Evolutionary conservation across 2,888 invertebrate genomes (phyloP).

Genomic region (Leucoma salicis): DNA sequence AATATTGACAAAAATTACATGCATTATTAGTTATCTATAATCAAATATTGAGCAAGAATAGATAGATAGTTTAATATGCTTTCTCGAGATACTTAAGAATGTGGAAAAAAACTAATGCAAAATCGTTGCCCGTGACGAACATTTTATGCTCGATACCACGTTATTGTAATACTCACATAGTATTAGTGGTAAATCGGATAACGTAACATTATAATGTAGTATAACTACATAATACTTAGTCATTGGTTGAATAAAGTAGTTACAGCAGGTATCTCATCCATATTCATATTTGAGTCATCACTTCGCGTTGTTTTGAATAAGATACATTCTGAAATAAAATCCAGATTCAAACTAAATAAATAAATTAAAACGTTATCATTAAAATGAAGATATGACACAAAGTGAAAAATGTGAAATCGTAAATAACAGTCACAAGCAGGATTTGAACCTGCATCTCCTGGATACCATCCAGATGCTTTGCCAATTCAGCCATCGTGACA

Average conservation of each 20-base stretch:
- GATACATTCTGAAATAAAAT: no score
- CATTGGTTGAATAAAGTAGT: constrained; percentile 2
- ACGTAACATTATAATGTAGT: constrained; percentile 10
- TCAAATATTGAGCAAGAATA: constrained; percentile 50
- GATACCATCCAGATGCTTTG: no score
- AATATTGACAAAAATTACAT: no score
- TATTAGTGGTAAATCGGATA: constrained; percentile 18
- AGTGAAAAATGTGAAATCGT: no score
- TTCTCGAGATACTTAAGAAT: constrained; percentile 57
- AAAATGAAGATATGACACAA: no score
- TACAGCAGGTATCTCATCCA: constrained; percentile 9
- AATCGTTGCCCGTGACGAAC: constrained; percentile 63
- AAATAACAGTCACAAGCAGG: no score
- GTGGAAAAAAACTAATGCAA: constrained; percentile 53
- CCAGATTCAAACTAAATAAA: no score
- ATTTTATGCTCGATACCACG: constrained; percentile 51
- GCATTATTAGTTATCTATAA: no score
- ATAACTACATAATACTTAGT: constrained; percentile 7
- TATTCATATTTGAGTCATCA: constrained; percentile 10
- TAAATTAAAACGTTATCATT: no score
- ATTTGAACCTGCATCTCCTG: no score
- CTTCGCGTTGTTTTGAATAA: constrained; percentile 1
- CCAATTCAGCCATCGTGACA: no score
- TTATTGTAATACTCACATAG: constrained; percentile 31
- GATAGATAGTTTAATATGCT: constrained; percentile 55